Evolutionary conservation across 2,113 vertebrate genomes (phyloP).

Genomic region (Grantiella picta): DNA sequence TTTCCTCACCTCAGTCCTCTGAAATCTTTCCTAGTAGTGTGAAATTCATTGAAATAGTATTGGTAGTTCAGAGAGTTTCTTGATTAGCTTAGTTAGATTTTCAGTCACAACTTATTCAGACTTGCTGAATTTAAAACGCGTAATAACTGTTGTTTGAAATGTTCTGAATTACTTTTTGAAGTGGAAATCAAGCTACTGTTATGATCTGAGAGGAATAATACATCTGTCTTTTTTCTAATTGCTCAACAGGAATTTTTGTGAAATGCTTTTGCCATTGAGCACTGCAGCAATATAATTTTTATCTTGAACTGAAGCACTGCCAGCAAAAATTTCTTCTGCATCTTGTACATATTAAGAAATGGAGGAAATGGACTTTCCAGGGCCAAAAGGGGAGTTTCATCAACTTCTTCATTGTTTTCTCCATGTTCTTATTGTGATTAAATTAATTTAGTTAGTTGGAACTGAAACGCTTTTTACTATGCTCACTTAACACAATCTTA

Average conservation of each 20-base stretch:
- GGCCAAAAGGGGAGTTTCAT: background rate
- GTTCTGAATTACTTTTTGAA: slow-evolving; percentile 10
- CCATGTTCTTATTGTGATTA: background rate
- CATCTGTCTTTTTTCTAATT: background rate
- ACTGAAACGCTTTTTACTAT: background rate
- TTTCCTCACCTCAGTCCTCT: background rate
- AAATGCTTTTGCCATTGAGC: background rate
- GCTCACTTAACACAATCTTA: background rate
- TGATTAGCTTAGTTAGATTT: background rate
- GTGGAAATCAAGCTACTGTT: background rate
- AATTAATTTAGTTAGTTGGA: background rate
- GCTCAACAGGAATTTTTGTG: background rate
- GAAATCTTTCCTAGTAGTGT: background rate
- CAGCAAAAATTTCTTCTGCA: background rate
- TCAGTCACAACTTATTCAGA: background rate
- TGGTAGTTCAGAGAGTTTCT: background rate
- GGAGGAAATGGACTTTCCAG: background rate
- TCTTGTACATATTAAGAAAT: background rate
- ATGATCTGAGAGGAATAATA: background rate
- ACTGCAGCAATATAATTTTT: background rate
- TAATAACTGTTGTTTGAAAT: background rate
- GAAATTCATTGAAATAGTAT: background rate
- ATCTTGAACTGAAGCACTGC: background rate
- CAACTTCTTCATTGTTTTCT: background rate
- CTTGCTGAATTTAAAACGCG: background rate